Evolutionary conservation across 53 echinoderm and acorn worm species (phyloP).

Genomic region (Apostichopus leukothele): DNA sequence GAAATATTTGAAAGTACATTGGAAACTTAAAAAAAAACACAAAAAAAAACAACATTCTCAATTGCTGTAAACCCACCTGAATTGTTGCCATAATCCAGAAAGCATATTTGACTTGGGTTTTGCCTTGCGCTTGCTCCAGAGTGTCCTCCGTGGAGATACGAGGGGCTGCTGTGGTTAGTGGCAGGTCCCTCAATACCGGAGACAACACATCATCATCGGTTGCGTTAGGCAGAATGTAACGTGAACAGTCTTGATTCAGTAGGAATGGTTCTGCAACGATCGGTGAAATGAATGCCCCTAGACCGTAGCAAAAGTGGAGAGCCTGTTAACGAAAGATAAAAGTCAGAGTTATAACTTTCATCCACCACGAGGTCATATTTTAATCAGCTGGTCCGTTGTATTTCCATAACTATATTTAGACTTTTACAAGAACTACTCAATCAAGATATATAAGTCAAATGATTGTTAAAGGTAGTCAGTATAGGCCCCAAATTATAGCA

Average conservation of each 20-base stretch:
- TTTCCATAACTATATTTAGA: too few species aligned
- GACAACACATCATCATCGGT: slow-evolving; percentile 50
- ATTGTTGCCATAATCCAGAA: slow-evolving; percentile 97
- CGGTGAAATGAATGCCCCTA: slow-evolving; percentile 94
- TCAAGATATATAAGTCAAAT: too few species aligned
- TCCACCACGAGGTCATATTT: too few species aligned
- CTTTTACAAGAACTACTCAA: too few species aligned
- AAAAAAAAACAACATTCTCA: not conserved
- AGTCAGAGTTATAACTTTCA: too few species aligned
- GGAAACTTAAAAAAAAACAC: too few species aligned
- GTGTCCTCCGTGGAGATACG: slow-evolving; percentile 52
- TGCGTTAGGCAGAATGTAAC: slow-evolving; percentile 60
- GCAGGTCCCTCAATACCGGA: slow-evolving; percentile 27
- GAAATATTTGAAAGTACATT: too few species aligned
- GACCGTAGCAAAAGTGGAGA: slow-evolving; percentile 95
- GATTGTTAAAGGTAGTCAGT: too few species aligned
- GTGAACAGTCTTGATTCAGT: slow-evolving; percentile 81
- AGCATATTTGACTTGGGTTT: slow-evolving; percentile 81
- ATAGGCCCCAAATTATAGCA: too few species aligned
- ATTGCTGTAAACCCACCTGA: slow-evolving; percentile 63
- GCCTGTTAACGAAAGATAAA: slow-evolving; percentile 58
- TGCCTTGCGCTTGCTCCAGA: slow-evolving; percentile 70
- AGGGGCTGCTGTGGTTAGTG: not conserved
- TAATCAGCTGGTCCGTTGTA: too few species aligned
- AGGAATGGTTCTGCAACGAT: slow-evolving; percentile 98